phyloP scores from a whole-genome alignment of 1,140 invertebrate species.

The Drosophila takahashii region DNA sequence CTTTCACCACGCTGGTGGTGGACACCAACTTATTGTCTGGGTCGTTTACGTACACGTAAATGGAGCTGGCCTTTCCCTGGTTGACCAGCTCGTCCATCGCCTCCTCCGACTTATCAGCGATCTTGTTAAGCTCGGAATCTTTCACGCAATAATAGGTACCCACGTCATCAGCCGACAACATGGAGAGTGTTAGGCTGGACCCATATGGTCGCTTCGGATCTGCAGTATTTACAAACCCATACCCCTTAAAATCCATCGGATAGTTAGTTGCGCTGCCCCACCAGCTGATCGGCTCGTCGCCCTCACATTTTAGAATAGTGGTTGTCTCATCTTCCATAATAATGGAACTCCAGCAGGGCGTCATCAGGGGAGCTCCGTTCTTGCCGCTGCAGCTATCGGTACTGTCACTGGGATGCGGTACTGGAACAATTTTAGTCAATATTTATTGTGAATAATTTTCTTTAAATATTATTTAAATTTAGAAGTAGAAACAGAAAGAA shows the following conservation, averaged over 20 bases:
- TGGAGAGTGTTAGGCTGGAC: conserved; percentile 82
- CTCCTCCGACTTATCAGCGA: conserved; percentile 34
- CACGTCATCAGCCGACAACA: conserved; percentile 85
- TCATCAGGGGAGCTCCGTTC: conserved; percentile 84
- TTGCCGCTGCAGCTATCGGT: conserved; percentile 58
- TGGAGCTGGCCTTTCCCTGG: conserved; percentile 84
- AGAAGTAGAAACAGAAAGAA: conserved; percentile 20
- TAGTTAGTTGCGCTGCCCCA: conserved; percentile 67
- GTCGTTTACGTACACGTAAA: conserved; percentile 90
- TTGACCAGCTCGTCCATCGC: conserved; percentile 82
- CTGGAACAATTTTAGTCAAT: conserved; percentile 6
- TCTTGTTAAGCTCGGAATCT: conserved; percentile 6
- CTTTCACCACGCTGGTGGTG: conserved; percentile 75
- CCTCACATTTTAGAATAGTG: conserved; percentile 86
- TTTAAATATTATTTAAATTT: no score
- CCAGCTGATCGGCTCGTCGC: conserved; percentile 85
- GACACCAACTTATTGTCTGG: conserved; percentile 86
- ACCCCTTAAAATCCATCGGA: no score
- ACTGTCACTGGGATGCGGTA: conserved; percentile 37
- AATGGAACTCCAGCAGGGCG: conserved; percentile 84
- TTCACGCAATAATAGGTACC: conserved; percentile 88
- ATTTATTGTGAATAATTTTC: no score
- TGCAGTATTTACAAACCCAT: conserved; percentile 39
- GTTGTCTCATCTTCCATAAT: conserved; percentile 85
- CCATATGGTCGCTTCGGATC: conserved; percentile 84